Evolutionary conservation across 2,797 vertebrate species (phyloP).

Genomic region (Gephyroberyx darwinii): DNA sequence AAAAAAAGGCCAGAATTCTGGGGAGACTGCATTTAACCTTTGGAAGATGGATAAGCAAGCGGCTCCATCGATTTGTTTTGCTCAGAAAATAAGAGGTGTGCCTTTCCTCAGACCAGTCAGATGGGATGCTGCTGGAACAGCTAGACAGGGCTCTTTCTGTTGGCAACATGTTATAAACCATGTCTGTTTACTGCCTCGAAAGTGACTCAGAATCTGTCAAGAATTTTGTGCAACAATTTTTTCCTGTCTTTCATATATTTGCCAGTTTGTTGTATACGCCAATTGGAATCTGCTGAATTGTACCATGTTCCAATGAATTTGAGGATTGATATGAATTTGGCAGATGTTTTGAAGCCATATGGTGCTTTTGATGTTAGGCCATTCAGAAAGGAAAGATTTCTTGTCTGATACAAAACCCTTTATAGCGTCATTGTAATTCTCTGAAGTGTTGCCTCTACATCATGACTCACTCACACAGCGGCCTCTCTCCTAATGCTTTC

Average conservation of each 20-base stretch:
- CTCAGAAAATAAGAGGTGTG: conserved; percentile 54
- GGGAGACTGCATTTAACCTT: conserved; percentile 74
- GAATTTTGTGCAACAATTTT: background rate
- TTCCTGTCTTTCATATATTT: conserved; percentile 3
- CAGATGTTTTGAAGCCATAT: background rate
- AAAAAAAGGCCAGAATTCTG: conserved; percentile 61
- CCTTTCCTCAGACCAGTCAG: conserved; percentile 33
- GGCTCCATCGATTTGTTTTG: conserved; percentile 67
- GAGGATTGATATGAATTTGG: conserved; percentile 1
- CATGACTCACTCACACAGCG: conserved; percentile 17
- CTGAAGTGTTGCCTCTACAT: conserved; percentile 26
- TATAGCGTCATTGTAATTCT: conserved; percentile 3
- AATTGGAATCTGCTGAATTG: background rate
- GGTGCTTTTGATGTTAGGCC: conserved; percentile 12
- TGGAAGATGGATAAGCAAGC: conserved; percentile 72
- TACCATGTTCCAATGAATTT: background rate
- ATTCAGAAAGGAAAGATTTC: conserved; percentile 16
- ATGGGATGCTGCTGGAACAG: conserved; percentile 36
- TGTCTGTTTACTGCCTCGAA: conserved; percentile 11
- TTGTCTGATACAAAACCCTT: conserved; percentile 25
- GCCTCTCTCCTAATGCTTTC: conserved; percentile 30
- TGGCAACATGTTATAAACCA: conserved; percentile 7
- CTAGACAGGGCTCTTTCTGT: background rate
- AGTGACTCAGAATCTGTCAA: background rate
- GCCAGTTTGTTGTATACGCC: background rate